A percentile compares a stretch with the other conserved stretches of the same genome.
phyloP scores from a whole-genome alignment of 2,888 invertebrate species.

The Agrilus mali region DNA sequence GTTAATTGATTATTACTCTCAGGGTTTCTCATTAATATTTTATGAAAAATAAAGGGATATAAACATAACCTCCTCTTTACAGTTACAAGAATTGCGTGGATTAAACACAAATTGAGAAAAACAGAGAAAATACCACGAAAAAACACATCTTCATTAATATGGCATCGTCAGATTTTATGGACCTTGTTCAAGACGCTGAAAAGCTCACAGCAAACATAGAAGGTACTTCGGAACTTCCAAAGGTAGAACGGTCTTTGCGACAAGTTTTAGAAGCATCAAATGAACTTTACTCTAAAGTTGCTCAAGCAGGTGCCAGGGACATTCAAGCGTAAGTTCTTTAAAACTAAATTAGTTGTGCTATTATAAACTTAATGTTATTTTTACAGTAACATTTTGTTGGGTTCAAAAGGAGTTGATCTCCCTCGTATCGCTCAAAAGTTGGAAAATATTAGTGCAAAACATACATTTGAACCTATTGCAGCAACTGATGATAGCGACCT shows the following conservation, averaged over 20 bases:
- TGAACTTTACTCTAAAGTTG: slow-evolving; percentile 76
- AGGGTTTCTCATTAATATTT: no score
- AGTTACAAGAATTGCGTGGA: no score
- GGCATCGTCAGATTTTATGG: slow-evolving; percentile 56
- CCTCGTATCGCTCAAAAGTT: slow-evolving; percentile 88
- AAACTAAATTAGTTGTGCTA: neutral
- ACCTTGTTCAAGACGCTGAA: slow-evolving; percentile 83
- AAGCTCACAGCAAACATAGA: slow-evolving; percentile 82
- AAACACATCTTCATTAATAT: neutral
- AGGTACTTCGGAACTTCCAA: slow-evolving; percentile 68
- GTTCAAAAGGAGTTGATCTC: slow-evolving; percentile 84
- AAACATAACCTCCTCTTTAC: no score
- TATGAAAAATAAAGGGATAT: no score
- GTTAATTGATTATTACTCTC: no score
- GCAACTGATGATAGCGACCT: slow-evolving; percentile 86
- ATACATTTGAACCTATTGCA: slow-evolving; percentile 81
- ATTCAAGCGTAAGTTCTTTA: slow-evolving; percentile 70
- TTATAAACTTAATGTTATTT: slow-evolving; percentile 2
- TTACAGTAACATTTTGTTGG: slow-evolving; percentile 73
- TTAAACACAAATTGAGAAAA: no score
- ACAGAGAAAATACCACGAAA: no score
- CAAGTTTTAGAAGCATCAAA: slow-evolving; percentile 88
- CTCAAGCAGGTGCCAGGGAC: slow-evolving; percentile 75
- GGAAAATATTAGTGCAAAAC: slow-evolving; percentile 73
- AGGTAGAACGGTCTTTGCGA: slow-evolving; percentile 78